Conservation (phyloP, 1,140 invertebrate genomes). For the Battus philenor region DNA sequence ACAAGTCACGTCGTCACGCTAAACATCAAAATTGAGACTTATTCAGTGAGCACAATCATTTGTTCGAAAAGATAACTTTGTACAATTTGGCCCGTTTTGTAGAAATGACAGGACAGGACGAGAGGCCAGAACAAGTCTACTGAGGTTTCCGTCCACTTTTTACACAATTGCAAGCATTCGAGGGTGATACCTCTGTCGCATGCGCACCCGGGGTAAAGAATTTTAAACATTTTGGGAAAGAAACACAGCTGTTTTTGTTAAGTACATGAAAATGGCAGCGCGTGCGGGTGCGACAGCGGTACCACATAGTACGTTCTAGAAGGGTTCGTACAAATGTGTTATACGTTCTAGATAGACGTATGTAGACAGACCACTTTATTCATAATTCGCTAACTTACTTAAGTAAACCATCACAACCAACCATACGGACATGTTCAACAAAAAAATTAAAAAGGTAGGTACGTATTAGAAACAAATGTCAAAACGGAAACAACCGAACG, state of each 20-base stretch:
- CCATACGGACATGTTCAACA: slow-evolving; percentile 69
- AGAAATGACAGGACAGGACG: slow-evolving; percentile 59
- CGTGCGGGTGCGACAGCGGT: slow-evolving; percentile 27
- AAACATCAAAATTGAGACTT: slow-evolving; percentile 13
- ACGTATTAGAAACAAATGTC: slow-evolving; percentile 46
- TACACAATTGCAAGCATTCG: slow-evolving; percentile 62
- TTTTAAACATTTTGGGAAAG: slow-evolving; percentile 4
- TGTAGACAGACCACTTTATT: slow-evolving; percentile 51
- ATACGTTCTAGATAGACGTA: slow-evolving; percentile 47
- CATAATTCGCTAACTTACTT: slow-evolving; percentile 70
- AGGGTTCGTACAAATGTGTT: slow-evolving; percentile 55
- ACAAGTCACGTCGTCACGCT: background rate
- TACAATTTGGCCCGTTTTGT: slow-evolving; percentile 30
- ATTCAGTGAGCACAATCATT: slow-evolving; percentile 14
- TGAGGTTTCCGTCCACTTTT: slow-evolving; percentile 32
- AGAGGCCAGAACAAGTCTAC: slow-evolving; percentile 20
- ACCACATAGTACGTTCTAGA: slow-evolving; percentile 27
- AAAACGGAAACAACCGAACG: slow-evolving; percentile 49
- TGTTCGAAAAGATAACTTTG: slow-evolving; percentile 24
- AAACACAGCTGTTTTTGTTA: slow-evolving; percentile 34
- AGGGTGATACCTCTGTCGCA: slow-evolving; percentile 29
- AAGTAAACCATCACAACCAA: slow-evolving; percentile 75
- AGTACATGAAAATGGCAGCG: slow-evolving; percentile 44
- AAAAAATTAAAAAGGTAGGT: slow-evolving; percentile 40
- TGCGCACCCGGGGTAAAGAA: slow-evolving; percentile 13